These are phyloP conservation scores for Drosophila navojoa DNA, from an alignment of 1,140 invertebrate species.

Conservation along the genomic window DNA sequence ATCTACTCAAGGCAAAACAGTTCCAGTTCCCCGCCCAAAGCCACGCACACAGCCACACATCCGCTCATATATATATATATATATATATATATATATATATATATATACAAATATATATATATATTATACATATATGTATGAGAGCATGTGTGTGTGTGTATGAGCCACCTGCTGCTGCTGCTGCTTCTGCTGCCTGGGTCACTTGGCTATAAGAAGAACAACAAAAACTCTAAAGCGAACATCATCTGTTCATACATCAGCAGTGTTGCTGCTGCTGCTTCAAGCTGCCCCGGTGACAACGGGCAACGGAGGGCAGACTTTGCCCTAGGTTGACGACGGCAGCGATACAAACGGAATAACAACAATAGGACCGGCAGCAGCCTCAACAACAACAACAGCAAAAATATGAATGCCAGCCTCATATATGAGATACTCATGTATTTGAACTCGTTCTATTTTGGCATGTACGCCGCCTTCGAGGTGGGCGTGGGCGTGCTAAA, in stretches of 20 bases:
- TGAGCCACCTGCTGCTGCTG: slow-evolving; percentile 74
- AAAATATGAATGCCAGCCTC: slow-evolving; percentile 87
- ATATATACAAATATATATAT: too few species aligned
- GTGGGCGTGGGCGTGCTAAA: slow-evolving; percentile 91
- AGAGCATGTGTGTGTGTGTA: slow-evolving; percentile 41
- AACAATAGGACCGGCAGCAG: slow-evolving; percentile 25
- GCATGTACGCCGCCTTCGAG: slow-evolving; percentile 91
- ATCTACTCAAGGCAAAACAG: slow-evolving; percentile 46
- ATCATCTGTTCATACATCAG: slow-evolving; percentile 13
- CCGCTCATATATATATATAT: slow-evolving; percentile 23
- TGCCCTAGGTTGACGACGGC: slow-evolving; percentile 31
- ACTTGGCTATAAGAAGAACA: slow-evolving; percentile 16
- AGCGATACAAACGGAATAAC: slow-evolving; percentile 21
- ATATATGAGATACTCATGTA: slow-evolving; percentile 92
- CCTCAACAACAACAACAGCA: slow-evolving; percentile 19
- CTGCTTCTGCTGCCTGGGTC: slow-evolving; percentile 38
- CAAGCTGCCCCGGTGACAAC: slow-evolving; percentile 72
- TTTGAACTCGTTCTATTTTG: slow-evolving; percentile 93
- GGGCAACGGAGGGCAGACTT: slow-evolving; percentile 37
- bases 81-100: too few species aligned
- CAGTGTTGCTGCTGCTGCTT: slow-evolving; percentile 46
- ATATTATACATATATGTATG: slow-evolving; percentile 12
- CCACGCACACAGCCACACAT: slow-evolving; percentile 6
- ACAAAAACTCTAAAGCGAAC: slow-evolving; percentile 39
- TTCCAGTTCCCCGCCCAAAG: slow-evolving; percentile 43